phyloP scores from a whole-genome alignment of 2,113 vertebrate species.

The Brachirus orientalis region DNA sequence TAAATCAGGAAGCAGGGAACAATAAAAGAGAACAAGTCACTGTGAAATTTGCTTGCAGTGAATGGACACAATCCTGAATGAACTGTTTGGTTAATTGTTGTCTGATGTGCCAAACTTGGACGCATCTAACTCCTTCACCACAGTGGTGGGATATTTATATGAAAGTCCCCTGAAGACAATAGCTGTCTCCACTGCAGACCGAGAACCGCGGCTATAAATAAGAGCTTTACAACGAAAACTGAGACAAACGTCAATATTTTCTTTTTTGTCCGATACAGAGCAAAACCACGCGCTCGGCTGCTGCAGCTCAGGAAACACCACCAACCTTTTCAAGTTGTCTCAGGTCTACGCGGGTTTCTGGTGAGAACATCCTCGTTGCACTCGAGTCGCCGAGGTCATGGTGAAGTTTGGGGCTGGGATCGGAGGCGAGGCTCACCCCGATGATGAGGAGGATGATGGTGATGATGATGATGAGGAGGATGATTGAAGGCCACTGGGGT shows the following conservation, averaged over 20 bases:
- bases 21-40: no score
- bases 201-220: slow-evolving; percentile 15
- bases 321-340: slow-evolving; percentile 56
- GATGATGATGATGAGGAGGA: not conserved
- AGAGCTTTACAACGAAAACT: slow-evolving; percentile 23
- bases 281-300: not conserved
- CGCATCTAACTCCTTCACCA: slow-evolving; percentile 7
- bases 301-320: slow-evolving; percentile 2
- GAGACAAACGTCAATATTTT: slow-evolving; percentile 29
- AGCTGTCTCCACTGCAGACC: not conserved
- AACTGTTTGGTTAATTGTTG: no score
- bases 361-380: slow-evolving; percentile 26
- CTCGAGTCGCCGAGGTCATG: slow-evolving; percentile 44
- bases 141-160: not conserved
- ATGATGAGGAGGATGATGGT: no score
- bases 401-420: slow-evolving; percentile 14
- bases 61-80: no score
- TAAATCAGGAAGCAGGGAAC: no score
- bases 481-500: slow-evolving; percentile 46
- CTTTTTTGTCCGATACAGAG: slow-evolving; percentile 20
- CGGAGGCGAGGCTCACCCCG: slow-evolving; percentile 2
- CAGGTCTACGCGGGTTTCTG: slow-evolving; percentile 2
- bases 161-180: not conserved
- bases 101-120: no score
- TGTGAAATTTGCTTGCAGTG: no score